Evolutionary conservation across 2,888 invertebrate species (phyloP).

Genomic region (Dusona sp.): DNA sequence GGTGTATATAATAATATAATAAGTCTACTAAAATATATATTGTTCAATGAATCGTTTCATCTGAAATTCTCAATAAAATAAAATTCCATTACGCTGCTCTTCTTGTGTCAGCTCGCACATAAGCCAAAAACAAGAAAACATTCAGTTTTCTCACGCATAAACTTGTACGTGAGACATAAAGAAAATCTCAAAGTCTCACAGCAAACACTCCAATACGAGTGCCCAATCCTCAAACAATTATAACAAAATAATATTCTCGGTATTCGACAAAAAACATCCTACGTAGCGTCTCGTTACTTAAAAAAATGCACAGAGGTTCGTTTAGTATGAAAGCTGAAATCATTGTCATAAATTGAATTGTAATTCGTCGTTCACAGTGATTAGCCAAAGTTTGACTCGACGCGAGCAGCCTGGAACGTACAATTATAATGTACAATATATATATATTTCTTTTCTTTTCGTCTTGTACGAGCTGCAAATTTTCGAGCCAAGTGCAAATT

Average conservation of each 20-base stretch:
- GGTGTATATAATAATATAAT: slow-evolving; percentile 60
- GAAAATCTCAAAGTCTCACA: slow-evolving; percentile 11
- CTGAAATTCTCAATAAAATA: slow-evolving; percentile 66
- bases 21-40: slow-evolving; percentile 66
- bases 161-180: slow-evolving; percentile 8
- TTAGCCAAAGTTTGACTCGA: slow-evolving; percentile 29
- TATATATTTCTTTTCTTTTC: slow-evolving; percentile 4
- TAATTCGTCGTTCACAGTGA: slow-evolving; percentile 23
- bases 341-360: slow-evolving; percentile 20
- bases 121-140: slow-evolving; percentile 28
- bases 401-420: slow-evolving; percentile 29
- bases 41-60: slow-evolving; percentile 58
- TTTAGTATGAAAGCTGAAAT: slow-evolving; percentile 33
- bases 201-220: slow-evolving; percentile 16
- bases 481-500: slow-evolving; percentile 25
- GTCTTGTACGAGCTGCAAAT: neutral
- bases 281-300: slow-evolving; percentile 36
- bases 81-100: slow-evolving; percentile 51
- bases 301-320: slow-evolving; percentile 57
- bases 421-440: slow-evolving; percentile 39
- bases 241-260: slow-evolving; percentile 51
- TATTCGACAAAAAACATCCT: slow-evolving; percentile 31
- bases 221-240: slow-evolving; percentile 27
- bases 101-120: slow-evolving; percentile 13
- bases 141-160: slow-evolving; percentile 36